Conservation (phyloP, 2,113 vertebrate species). For the Amblyornis subalaris region DNA sequence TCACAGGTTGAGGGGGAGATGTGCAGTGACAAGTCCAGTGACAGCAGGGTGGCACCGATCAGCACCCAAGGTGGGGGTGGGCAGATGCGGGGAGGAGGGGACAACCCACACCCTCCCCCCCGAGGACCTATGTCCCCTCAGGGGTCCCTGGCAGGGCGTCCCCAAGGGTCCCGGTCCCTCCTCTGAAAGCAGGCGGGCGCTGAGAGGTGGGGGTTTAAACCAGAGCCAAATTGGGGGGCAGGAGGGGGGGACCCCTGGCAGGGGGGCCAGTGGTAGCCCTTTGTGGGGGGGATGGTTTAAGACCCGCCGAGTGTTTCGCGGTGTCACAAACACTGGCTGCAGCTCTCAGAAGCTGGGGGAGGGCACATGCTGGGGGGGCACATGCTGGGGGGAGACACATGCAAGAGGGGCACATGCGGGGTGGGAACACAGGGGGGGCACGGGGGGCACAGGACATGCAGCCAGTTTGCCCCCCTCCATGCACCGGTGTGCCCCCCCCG, state of each 20-base stretch:
- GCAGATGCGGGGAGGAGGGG: background rate
- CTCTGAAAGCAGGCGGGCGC: background rate
- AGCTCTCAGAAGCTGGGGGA: background rate
- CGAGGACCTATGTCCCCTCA: background rate
- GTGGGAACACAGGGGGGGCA: background rate
- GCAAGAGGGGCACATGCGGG: background rate
- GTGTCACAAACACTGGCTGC: background rate
- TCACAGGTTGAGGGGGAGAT: background rate
- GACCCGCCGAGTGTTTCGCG: background rate
- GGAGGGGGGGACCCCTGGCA: background rate
- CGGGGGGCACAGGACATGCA: background rate
- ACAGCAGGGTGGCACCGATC: background rate
- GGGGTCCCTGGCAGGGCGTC: background rate
- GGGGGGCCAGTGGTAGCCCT: background rate
- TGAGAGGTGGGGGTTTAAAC: background rate
- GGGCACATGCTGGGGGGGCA: background rate
- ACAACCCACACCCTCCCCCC: background rate
- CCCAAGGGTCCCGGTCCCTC: conserved; percentile 1
- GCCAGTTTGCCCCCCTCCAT: background rate
- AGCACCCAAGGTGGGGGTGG: background rate
- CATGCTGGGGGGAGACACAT: background rate
- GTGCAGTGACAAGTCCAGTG: background rate
- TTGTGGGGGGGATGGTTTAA: background rate
- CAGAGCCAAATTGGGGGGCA: background rate
- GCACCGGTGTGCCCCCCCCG: background rate